Evolutionary conservation across 2,797 vertebrate species (phyloP).

Genomic region (Pipistrellus kuhlii): DNA sequence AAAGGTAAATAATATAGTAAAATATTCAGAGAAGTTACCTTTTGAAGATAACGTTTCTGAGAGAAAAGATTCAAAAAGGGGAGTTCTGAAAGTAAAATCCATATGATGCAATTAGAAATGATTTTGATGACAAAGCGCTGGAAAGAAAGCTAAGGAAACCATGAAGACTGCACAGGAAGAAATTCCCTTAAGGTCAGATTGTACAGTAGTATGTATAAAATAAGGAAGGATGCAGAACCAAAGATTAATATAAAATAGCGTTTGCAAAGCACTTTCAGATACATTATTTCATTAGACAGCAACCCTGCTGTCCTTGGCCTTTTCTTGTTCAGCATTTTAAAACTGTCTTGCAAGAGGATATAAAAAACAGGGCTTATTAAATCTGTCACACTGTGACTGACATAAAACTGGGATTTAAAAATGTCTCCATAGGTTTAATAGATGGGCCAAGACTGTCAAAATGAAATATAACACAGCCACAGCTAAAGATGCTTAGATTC

Average conservation of each 20-base stretch:
- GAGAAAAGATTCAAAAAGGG: background rate
- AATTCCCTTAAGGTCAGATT: slow-evolving; percentile 41
- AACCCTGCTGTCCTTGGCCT: slow-evolving; percentile 52
- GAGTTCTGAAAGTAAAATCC: background rate
- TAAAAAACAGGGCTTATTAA: slow-evolving; percentile 60
- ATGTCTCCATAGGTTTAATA: slow-evolving; percentile 57
- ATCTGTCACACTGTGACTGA: slow-evolving; percentile 51
- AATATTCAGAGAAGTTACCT: background rate
- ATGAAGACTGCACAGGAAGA: background rate
- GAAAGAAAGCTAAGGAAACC: background rate
- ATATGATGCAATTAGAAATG: background rate
- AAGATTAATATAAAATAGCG: slow-evolving; percentile 57
- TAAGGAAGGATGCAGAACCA: background rate
- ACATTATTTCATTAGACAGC: slow-evolving; percentile 61
- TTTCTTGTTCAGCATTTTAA: slow-evolving; percentile 70
- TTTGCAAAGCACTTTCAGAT: slow-evolving; percentile 48
- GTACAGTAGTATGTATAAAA: background rate
- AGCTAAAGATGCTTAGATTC: slow-evolving; percentile 35
- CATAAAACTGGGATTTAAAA: slow-evolving; percentile 64
- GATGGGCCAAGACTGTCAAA: slow-evolving; percentile 58
- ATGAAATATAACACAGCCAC: slow-evolving; percentile 36
- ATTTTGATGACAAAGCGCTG: background rate
- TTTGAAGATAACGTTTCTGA: background rate
- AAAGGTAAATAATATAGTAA: background rate
- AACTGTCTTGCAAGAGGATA: slow-evolving; percentile 41